Evolutionary conservation across 2,797 vertebrate species (phyloP).

Genomic region (Xiphorhynchus erythropygius): DNA sequence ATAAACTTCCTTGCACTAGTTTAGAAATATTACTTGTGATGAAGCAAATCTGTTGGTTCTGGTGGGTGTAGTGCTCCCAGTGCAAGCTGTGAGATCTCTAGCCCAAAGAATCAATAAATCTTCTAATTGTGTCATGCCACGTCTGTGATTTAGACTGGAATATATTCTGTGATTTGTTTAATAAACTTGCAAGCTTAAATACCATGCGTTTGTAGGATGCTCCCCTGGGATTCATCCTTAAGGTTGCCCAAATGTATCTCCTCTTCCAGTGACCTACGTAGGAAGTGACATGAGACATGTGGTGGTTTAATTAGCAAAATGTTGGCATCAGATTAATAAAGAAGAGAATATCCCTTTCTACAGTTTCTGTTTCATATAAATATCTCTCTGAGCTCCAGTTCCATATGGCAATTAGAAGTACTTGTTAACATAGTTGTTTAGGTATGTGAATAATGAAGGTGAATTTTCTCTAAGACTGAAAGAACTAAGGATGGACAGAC

Average conservation of each 20-base stretch:
- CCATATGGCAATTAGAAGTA: constrained; percentile 77
- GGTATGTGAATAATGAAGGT: constrained; percentile 64
- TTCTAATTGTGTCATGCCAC: constrained; percentile 75
- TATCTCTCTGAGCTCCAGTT: constrained; percentile 66
- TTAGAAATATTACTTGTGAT: constrained; percentile 60
- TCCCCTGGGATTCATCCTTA: constrained; percentile 69
- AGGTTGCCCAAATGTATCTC: constrained; percentile 60
- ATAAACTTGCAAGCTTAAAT: constrained; percentile 72
- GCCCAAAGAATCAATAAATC: constrained; percentile 78
- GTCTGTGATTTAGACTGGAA: constrained; percentile 68
- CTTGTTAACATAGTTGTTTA: constrained; percentile 66
- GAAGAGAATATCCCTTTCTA: constrained; percentile 70
- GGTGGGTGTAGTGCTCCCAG: constrained; percentile 67
- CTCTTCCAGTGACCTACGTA: constrained; percentile 66
- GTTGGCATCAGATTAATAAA: constrained; percentile 72
- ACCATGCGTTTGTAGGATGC: constrained; percentile 68
- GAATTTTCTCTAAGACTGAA: constrained; percentile 42
- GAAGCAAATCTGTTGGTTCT: constrained; percentile 68
- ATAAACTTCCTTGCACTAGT: constrained; percentile 52
- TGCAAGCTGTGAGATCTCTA: constrained; percentile 74
- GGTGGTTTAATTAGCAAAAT: constrained; percentile 69
- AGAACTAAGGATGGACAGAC: not conserved
- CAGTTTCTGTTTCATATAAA: constrained; percentile 74
- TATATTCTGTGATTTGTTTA: constrained; percentile 70
- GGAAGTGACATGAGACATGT: constrained; percentile 70